Conservation (phyloP, 1,140 invertebrate genomes). For the Aphidius gifuensis region DNA sequence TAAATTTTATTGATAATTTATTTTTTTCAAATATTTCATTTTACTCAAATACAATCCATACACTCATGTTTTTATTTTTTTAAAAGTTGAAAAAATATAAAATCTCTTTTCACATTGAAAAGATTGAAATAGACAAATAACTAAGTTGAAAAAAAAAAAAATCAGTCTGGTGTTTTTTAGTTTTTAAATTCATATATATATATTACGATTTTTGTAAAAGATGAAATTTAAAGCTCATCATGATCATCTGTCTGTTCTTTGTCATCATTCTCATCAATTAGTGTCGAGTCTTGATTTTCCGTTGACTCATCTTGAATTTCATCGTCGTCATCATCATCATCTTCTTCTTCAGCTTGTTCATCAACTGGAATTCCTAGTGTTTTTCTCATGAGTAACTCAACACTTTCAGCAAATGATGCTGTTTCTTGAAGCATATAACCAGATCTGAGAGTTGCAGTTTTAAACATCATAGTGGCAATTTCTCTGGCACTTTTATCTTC, state of each 20-base stretch:
- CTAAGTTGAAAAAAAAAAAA: no score
- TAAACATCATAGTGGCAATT: slow-evolving; percentile 89
- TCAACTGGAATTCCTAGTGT: slow-evolving; percentile 78
- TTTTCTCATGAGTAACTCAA: slow-evolving; percentile 85
- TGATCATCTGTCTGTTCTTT: slow-evolving; percentile 37
- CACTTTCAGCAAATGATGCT: slow-evolving; percentile 77
- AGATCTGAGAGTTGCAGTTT: slow-evolving; percentile 88
- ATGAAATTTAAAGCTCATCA: slow-evolving; percentile 44
- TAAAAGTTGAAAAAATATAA: no score
- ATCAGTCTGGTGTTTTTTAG: no score
- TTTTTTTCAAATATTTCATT: no score
- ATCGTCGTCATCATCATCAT: slow-evolving; percentile 52
- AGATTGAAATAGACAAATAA: no score
- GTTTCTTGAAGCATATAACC: slow-evolving; percentile 88
- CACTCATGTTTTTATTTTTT: no score
- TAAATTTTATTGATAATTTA: no score
- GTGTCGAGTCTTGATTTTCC: slow-evolving; percentile 52
- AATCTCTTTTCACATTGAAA: no score
- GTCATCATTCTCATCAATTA: slow-evolving; percentile 43
- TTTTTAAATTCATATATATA: no score
- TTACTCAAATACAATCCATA: no score
- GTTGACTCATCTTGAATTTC: slow-evolving; percentile 59
- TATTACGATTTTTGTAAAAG: not conserved
- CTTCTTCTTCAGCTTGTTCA: slow-evolving; percentile 64
- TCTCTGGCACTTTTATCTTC: slow-evolving; percentile 79